phyloP scores from a whole-genome alignment of 2,113 vertebrate genomes.

The Myotis lucifugus region DNA sequence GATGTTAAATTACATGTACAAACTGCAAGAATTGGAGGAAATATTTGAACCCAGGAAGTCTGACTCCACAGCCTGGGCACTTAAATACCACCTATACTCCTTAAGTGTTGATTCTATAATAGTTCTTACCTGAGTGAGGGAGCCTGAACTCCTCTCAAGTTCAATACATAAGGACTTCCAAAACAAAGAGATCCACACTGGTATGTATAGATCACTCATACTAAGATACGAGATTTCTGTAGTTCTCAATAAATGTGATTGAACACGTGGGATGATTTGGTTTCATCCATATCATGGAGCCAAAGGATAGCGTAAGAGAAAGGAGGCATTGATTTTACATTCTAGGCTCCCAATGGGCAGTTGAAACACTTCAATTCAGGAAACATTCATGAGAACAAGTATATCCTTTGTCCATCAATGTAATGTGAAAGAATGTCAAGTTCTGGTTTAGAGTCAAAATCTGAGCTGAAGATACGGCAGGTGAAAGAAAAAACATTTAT shows the following conservation, averaged over 20 bases:
- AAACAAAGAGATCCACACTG: neutral
- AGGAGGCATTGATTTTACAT: neutral
- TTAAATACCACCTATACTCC: neutral
- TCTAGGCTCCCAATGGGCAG: neutral
- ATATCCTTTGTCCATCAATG: neutral
- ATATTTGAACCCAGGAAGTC: neutral
- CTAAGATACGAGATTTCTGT: neutral
- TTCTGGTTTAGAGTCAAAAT: neutral
- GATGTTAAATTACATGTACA: neutral
- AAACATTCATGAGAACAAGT: conserved; percentile 20
- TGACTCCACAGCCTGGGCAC: neutral
- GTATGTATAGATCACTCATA: neutral
- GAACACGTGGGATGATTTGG: neutral
- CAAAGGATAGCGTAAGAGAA: neutral
- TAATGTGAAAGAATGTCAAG: neutral
- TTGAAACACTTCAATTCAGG: conserved; percentile 20
- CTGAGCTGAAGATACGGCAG: neutral
- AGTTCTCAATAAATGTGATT: neutral
- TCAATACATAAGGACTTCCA: neutral
- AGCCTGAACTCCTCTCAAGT: neutral
- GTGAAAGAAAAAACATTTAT: neutral
- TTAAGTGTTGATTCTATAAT: neutral
- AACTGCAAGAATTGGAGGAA: neutral
- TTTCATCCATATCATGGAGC: neutral
- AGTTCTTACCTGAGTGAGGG: neutral